These are phyloP conservation scores for Pedionomus torquatus DNA, from an alignment of 2,113 vertebrate species.

Conservation along the genomic window DNA sequence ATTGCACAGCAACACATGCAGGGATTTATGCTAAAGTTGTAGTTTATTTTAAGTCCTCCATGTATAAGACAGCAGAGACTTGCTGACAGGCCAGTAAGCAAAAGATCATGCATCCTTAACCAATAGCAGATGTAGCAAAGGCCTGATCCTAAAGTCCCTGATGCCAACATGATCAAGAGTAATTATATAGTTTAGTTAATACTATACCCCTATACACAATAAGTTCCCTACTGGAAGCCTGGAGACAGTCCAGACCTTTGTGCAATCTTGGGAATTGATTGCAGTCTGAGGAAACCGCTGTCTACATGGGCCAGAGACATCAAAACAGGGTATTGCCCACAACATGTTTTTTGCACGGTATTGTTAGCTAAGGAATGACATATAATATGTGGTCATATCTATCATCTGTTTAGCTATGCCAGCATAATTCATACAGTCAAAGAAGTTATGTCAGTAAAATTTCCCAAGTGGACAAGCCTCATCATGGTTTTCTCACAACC, in stretches of 20 bases:
- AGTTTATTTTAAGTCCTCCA: background rate
- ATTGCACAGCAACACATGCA: background rate
- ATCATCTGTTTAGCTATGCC: background rate
- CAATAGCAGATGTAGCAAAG: background rate
- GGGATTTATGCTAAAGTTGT: background rate
- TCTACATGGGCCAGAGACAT: background rate
- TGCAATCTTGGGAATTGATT: background rate
- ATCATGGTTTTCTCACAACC: background rate
- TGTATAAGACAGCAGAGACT: background rate
- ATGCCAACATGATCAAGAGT: background rate
- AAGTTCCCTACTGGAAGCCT: background rate
- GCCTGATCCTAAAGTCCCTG: background rate
- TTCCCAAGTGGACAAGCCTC: conserved; percentile 14
- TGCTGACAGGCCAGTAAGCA: background rate
- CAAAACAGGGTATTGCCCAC: conserved; percentile 29
- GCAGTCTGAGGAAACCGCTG: background rate
- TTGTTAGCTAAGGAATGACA: conserved; percentile 21
- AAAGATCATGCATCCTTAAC: background rate
- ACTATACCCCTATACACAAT: background rate
- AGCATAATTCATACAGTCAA: background rate
- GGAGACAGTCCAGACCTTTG: conserved; percentile 23
- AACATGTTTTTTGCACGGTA: background rate
- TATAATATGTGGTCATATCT: conserved; percentile 4
- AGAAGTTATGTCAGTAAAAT: conserved; percentile 1
- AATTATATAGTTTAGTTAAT: background rate